These are phyloP conservation scores for Dinoponera quadriceps DNA, from an alignment of 1,140 invertebrate species.

Conservation along the genomic window DNA sequence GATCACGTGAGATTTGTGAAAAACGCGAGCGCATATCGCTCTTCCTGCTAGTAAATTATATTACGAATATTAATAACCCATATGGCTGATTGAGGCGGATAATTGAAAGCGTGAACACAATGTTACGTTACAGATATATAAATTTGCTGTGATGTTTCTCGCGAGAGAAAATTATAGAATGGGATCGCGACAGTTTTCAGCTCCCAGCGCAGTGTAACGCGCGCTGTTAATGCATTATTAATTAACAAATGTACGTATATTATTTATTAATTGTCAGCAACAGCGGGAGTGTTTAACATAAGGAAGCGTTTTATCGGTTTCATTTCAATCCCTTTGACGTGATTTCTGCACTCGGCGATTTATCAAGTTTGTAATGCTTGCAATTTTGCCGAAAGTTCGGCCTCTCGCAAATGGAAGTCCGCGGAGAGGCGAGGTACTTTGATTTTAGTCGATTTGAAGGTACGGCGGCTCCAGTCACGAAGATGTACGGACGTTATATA, in stretches of 20 bases:
- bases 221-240: not conserved
- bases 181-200: not conserved
- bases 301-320: not conserved
- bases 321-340: constrained; percentile 2
- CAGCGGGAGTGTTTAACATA: not conserved
- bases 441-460: constrained; percentile 45
- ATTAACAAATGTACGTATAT: not conserved
- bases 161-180: not conserved
- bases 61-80: constrained; percentile 24
- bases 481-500: constrained; percentile 46
- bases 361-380: constrained; percentile 43
- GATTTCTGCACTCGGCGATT: constrained; percentile 26
- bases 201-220: not conserved
- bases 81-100: not conserved
- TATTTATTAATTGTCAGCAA: not conserved
- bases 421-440: constrained; percentile 14
- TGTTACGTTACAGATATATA: not conserved
- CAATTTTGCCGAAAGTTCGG: constrained; percentile 45
- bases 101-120: constrained; percentile 2
- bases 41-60: constrained; percentile 19
- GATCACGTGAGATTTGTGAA: not conserved
- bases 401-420: constrained; percentile 18
- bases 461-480: constrained; percentile 30
- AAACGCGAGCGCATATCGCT: constrained; percentile 4
- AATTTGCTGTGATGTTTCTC: not conserved